Base-by-base conservation (phyloP, 2,888 invertebrate genomes). In the Melanostoma scalare region DNA sequence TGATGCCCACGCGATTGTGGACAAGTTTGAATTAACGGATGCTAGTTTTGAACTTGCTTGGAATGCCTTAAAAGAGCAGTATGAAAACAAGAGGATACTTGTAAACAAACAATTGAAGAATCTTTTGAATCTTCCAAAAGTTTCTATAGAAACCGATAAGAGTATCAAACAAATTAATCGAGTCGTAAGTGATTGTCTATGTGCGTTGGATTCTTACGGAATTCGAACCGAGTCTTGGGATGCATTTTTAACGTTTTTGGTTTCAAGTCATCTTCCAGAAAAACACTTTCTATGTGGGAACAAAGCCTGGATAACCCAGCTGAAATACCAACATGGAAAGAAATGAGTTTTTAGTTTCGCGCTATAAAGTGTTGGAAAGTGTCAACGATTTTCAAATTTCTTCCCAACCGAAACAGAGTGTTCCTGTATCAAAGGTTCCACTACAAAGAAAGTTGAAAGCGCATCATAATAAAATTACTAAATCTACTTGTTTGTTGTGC, bases 161-260 rank as follows among this genome's bases (percentile, higher is more conserved):
- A 9, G 8, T 8, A 50, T 61, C 3, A 72, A 72, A 9, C 72
- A 53, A 42, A 10, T 72, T 33, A 35, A 44, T 44, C 6, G 60
- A 3, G 42, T 61, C 10, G 53, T 61, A 3, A 71, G 31, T 30
- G 72, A 72, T 30, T 72, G 72, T 42, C 53, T 72, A n/a, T 52
- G 36, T 8, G 60, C 35, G 38, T 35, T 71, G 30, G 8, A 8
- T 20, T 52, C 72, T 4, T 42, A 72, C 10, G 72, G 52, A 42
- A 53, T 61, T 30, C 4, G 52, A 8, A 72, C 52, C 2, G 42
- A 72, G n/a, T 30, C 52, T 8, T 72, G 50, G 58, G 48, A 71
- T 31, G 46, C 69, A 8, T 58, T 69, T 10, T 3, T 65, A 3
- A 65, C 63, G 2, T 53, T 53, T 53, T 20, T 35, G 8, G 35